Base-by-base conservation (phyloP, 1,140 invertebrate species). In the Brachionus rubens region DNA sequence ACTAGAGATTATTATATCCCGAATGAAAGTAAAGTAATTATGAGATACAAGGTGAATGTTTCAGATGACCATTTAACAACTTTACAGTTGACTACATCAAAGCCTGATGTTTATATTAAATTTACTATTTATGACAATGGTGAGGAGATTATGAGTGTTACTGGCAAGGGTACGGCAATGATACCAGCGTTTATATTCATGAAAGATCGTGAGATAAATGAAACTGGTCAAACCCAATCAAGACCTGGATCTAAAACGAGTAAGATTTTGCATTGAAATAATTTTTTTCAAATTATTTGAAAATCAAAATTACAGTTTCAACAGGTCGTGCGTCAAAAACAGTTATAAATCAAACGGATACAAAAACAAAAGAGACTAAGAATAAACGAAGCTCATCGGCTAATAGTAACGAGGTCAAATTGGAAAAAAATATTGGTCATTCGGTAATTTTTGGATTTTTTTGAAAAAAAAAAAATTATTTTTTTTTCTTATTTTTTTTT, bases 1-100 rank as follows among this genome's bases (percentile, higher is more conserved):
- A 81, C 83, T 40, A 80, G 79, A 76, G 83, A 85, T 75, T 84
- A 84, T 76, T 85, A 84, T 65, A 54, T 85, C 1, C 83, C 83
- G 1, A 82, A 82, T 78, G 77, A 80, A 36, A 81, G 81, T 36
- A 80, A 82, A 77, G 79, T 82, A 65, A 82, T 84, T 33, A 81
- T 84, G 56, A 83, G 83, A 82, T 83, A 83, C 77, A 47, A 80
- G 14, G 82, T 85, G 16, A 83, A 82, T 56, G 81, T 84, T 14
- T 77, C 75, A 19, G 83, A 85, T 28, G 83, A 85, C 47, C 82
- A 84, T 65, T 70, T 85, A 40, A 78, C 78, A n/a, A 83, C 80
- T 70, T 77, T 85, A 16, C 83, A 84, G 78, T 56, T 85, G 54
- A 79, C 79, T 30, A 83, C 83, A 5, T 85, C 83, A n/a, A 83